Evolutionary conservation across 2,797 vertebrate species (phyloP).

Genomic region (Pangasius djambal): DNA sequence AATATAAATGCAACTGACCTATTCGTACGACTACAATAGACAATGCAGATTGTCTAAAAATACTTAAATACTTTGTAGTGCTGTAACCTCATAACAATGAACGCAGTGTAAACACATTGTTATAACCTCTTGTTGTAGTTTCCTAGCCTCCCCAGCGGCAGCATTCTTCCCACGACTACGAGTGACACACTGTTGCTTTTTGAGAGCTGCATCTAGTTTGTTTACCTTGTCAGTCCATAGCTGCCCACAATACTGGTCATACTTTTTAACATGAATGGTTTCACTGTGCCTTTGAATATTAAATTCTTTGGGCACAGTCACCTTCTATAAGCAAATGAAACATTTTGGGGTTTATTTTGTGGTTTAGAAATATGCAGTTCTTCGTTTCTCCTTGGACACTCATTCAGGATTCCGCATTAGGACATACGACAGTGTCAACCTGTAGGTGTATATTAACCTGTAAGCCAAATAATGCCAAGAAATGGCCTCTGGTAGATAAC

Average conservation of each 20-base stretch:
- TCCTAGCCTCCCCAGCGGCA: background rate
- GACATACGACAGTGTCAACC: background rate
- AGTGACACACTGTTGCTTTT: background rate
- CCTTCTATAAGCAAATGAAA: background rate
- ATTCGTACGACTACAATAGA: background rate
- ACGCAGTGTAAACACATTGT: background rate
- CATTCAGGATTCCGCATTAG: too few species aligned
- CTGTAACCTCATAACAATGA: background rate
- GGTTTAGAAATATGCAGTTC: background rate
- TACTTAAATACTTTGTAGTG: background rate
- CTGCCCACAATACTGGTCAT: background rate
- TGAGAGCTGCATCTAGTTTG: background rate
- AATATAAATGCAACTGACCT: background rate
- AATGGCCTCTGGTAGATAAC: constrained; percentile 1
- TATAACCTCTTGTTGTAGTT: background rate
- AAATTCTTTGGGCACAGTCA: background rate
- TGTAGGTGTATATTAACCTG: background rate
- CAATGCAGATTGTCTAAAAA: background rate
- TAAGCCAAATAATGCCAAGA: background rate
- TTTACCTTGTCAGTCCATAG: background rate
- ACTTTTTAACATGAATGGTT: background rate
- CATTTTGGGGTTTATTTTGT: background rate
- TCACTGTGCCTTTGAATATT: background rate
- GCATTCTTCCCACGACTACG: background rate
- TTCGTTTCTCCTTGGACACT: background rate